Evolutionary conservation across 2,113 vertebrate species (phyloP), one percentile per base, ranked within the genome.

Genomic region (Urocynchramus pylzowi): DNA sequence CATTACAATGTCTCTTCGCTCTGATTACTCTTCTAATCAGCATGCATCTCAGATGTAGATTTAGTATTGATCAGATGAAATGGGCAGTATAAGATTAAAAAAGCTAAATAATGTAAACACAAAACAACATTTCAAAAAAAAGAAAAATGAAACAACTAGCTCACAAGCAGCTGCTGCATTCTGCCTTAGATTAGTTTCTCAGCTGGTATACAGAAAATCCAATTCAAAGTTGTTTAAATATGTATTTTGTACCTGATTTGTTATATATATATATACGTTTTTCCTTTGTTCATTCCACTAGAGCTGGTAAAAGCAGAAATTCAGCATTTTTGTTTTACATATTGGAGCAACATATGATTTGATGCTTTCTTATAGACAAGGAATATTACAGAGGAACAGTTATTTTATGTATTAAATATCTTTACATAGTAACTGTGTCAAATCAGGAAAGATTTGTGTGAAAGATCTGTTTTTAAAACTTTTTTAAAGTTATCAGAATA

Each of bases 401-500:
- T 45, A 16, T 41, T 93, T 67, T 52, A 47, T 1, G 3, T 57
- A 64, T 65, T 76, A 53, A 91, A 79, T 33, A 70, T 31, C 14
- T 94, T 93, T 90, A 90, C 7, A 1, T 42, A 52, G 33, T 56
- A 80, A 61, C 45, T 90, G 28, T 68, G n/a, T 91, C n/a, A 95
- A 92, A 96, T 85, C 33, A 86, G 93, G 84, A 42, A 87, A 69
- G 22, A 44, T 39, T 69, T 33, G 3, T 52, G 3, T 85, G n/a
- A 77, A 68, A 85, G 53, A 63, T 59, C 22, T 54, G 6, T 89
- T 68, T 56, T 57, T 95, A 78, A 91, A 84, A 65, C 8, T 71
- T 42, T 68, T 89, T 95, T 87, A 71, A 89, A 94, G 39, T 41
- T 11, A 41, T 78, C 78, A 71, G 37, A 80, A 65, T 61, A n/a